Base-by-base conservation (phyloP, 2,888 invertebrate genomes). In the Drosophila prostipennis region DNA sequence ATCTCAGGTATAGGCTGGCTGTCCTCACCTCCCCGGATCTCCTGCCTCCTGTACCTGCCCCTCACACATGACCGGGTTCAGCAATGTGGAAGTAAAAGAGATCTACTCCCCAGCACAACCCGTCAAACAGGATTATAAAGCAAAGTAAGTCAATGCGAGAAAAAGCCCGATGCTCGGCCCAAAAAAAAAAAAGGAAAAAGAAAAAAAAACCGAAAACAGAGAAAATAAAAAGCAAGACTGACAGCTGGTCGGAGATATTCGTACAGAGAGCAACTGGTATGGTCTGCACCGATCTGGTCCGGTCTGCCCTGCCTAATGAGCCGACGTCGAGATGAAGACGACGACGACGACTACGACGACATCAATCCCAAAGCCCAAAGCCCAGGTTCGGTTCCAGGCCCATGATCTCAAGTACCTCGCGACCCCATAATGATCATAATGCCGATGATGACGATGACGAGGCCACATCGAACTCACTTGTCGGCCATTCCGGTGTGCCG, bases 111-210 rank as follows among this genome's bases (percentile, higher is more conserved):
- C 78, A 68, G 77, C 73, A 85, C 68, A 87, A 90, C 91, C 76
- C 68, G 90, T 90, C 90, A 87, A 88, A 89, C 90, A 78, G 87
- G 91, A 89, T 90, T 89, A 89, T 87, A 84, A 86, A 79, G 79
- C 82, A 79, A 89, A 89, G 82, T 90, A 89, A 87, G 89, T 87
- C 84, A 87, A 74, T 42, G 61, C 51, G 53, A 61, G 77, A 60
- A 60, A 46, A 59, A 65, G 63, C 69, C 79, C 46, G 48, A 39
- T 32, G 48, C 56, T 53, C 42, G 36, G 36, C 36, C 71, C 48
- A 70, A 42, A 36, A 58, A 48, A 67, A 16, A 59, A 48, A 37
- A 36, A n/a, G 29, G 13, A 10, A 46, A 54, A 54, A 32, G 10
- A 34, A 48, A 34, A 57, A 43, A 72, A 46, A 64, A 65, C 65